phyloP scores from a whole-genome alignment of 2,797 vertebrate species.

The Tenualosa thibaudeaui region DNA sequence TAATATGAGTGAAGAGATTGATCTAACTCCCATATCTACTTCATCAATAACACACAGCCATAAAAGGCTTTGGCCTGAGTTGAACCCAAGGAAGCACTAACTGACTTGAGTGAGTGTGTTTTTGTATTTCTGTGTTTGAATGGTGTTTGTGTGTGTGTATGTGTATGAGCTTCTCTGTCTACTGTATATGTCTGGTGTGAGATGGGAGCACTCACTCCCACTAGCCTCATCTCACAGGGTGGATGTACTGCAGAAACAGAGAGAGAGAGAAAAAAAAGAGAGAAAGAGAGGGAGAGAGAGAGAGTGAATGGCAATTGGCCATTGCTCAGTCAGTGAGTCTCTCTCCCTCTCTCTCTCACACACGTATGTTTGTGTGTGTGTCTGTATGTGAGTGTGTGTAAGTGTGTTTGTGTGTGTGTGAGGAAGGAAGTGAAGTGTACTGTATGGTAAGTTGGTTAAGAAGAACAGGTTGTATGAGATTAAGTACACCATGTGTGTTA shows the following conservation, averaged over 20 bases:
- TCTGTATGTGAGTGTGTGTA: too few relatives aligned
- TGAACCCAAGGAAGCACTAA: not conserved
- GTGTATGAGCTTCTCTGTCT: not conserved
- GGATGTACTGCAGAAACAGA: not conserved
- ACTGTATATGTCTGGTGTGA: not conserved
- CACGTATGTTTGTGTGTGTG: not conserved
- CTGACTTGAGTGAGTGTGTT: not conserved
- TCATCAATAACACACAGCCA: not conserved
- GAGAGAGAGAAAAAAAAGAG: not conserved
- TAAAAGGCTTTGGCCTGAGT: not conserved
- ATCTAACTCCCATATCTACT: not conserved
- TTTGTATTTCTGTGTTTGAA: not conserved
- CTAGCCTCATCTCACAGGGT: not conserved
- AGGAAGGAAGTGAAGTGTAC: not conserved
- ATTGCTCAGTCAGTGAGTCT: constrained; percentile 34
- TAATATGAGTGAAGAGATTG: not conserved
- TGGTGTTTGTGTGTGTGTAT: not conserved
- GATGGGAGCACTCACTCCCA: constrained; percentile 15
- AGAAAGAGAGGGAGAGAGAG: not conserved
- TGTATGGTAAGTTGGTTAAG: too few relatives aligned
- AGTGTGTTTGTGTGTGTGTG: not conserved
- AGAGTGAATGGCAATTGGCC: constrained; percentile 12
- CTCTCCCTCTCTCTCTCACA: not conserved
- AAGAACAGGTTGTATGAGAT: not conserved
- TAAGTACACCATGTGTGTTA: not conserved